Evolutionary conservation across 2,113 vertebrate species (phyloP).

Genomic region (Otis tarda): DNA sequence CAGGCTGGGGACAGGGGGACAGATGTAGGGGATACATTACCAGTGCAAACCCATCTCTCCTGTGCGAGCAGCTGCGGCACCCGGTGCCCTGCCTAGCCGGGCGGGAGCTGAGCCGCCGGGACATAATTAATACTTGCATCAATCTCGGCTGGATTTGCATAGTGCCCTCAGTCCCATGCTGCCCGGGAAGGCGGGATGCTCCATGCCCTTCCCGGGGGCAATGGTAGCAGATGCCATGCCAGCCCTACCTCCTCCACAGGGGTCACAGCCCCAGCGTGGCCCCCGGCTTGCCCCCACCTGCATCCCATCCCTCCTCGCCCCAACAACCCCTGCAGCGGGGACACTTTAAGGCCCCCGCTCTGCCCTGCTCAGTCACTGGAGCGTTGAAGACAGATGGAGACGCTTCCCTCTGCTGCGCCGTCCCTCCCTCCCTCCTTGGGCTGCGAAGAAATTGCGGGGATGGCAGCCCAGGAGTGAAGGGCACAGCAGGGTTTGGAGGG

Average conservation of each 20-base stretch:
- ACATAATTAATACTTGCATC: conserved; percentile 28
- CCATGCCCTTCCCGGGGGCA: neutral
- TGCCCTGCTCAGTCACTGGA: neutral
- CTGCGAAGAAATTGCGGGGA: neutral
- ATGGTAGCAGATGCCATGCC: neutral
- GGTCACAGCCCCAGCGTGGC: neutral
- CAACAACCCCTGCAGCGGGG: rapidly evolving
- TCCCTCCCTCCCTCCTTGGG: neutral
- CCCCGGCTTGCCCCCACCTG: rapidly evolving
- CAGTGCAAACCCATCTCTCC: neutral
- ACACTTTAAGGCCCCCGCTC: neutral
- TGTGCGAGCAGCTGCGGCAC: rapidly evolving
- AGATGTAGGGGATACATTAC: neutral
- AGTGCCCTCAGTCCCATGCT: neutral
- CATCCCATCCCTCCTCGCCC: neutral
- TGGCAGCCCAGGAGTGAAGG: neutral
- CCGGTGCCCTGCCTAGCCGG: neutral
- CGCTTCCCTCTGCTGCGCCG: rapidly evolving
- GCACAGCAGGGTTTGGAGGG: neutral
- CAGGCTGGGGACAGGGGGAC: neutral
- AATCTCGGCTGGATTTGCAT: neutral
- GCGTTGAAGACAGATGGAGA: neutral
- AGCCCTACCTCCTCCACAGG: neutral
- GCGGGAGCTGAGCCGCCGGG: neutral
- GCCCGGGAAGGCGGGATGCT: rapidly evolving